Evolutionary conservation across 1,140 invertebrate species (phyloP).

Genomic region (Hyphantria cunea): DNA sequence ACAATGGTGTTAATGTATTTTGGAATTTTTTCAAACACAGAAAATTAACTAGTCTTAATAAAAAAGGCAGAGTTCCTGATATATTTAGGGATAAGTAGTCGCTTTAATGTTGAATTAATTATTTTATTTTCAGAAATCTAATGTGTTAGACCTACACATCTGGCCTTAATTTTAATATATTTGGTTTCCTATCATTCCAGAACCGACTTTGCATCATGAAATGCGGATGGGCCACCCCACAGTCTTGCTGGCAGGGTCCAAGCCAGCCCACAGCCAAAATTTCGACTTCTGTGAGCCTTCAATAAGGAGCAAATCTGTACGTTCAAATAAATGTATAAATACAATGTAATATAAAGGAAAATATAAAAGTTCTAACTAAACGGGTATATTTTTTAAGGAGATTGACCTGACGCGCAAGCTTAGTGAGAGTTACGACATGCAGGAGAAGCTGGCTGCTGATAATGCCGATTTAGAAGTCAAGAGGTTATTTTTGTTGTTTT

Average conservation of each 20-base stretch:
- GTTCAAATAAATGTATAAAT: conserved; percentile 6
- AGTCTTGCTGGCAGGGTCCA: conserved; percentile 36
- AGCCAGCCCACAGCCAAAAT: conserved; percentile 11
- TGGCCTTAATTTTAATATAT: no score
- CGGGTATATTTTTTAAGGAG: conserved; percentile 61
- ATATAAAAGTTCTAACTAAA: conserved; percentile 35
- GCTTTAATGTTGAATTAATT: no score
- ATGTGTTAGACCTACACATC: no score
- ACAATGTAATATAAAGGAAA: conserved; percentile 39
- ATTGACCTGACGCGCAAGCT: conserved; percentile 80
- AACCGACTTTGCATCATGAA: conserved; percentile 45
- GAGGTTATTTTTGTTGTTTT: conserved; percentile 60
- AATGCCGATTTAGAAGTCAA: conserved; percentile 84
- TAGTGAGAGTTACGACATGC: conserved; percentile 83
- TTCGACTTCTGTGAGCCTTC: conserved; percentile 33
- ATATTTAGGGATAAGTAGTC: no score
- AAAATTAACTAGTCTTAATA: no score
- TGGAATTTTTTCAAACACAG: no score
- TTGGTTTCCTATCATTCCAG: conserved; percentile 21
- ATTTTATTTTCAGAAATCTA: no score
- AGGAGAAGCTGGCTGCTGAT: conserved; percentile 84
- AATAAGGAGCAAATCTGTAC: conserved; percentile 67
- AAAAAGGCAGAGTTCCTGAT: no score
- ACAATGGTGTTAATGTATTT: no score
- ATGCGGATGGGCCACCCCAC: conserved; percentile 57